Conservation (phyloP, 53 echinoderm and acorn worm species). For the Crossaster papposus region DNA sequence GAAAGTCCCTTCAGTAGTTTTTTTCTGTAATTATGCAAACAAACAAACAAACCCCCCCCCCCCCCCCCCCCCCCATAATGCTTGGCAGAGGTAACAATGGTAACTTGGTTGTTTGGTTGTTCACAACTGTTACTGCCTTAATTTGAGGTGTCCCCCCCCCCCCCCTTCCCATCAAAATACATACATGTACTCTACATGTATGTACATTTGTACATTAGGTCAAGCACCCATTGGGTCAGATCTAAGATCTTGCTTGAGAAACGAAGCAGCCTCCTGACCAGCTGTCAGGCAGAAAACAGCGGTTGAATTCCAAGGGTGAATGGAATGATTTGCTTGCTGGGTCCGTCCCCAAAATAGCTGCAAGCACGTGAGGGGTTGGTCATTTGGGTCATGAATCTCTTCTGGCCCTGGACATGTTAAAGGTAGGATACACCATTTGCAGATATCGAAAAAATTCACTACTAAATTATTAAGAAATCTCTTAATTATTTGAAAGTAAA, state of each 20-base stretch:
- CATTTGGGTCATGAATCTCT: not conserved
- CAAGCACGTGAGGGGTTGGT: not conserved
- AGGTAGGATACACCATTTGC: no score
- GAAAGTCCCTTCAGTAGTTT: no score
- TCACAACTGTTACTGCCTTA: not conserved
- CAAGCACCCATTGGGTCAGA: not conserved
- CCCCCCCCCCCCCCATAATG: no score
- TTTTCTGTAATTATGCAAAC: no score
- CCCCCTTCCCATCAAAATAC: not conserved
- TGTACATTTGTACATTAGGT: not conserved
- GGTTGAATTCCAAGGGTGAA: slow-evolving; percentile 28
- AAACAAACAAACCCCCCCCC: no score
- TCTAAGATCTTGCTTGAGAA: not conserved
- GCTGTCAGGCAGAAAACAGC: slow-evolving; percentile 9
- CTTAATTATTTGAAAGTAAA: no score
- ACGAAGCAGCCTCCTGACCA: not conserved
- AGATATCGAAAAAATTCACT: no score
- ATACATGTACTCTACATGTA: no score
- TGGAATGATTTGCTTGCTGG: slow-evolving; percentile 13
- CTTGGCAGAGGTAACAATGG: no score
- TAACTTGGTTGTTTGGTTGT: no score
- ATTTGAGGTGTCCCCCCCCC: not conserved
- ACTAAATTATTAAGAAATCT: no score
- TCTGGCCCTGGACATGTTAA: not conserved
- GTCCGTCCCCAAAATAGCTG: slow-evolving; percentile 1